A percentile compares a stretch with the other conserved stretches of the same genome.
Evolutionary conservation across 2,888 invertebrate genomes (phyloP).

Genomic region (Mimachlamys varia): DNA sequence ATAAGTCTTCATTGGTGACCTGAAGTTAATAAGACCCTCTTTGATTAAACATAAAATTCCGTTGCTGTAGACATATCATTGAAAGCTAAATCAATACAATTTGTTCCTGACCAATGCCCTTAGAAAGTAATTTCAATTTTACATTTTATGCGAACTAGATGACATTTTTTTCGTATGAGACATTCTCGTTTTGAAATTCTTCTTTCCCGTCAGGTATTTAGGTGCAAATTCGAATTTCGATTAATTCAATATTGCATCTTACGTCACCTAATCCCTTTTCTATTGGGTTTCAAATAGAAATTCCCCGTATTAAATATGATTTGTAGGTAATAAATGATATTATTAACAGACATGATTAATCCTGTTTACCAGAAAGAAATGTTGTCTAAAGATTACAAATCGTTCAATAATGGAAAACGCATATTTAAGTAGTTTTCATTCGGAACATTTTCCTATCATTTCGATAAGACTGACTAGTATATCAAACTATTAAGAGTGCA

Average conservation of each 20-base stretch:
- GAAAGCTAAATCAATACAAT: neutral
- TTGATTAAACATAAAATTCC: neutral
- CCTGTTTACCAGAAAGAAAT: neutral
- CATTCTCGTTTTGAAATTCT: neutral
- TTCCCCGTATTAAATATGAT: neutral
- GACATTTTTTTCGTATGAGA: neutral
- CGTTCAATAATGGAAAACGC: neutral
- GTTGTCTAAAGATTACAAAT: constrained; percentile 7
- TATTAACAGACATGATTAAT: neutral
- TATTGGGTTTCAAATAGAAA: neutral
- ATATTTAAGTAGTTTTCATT: neutral
- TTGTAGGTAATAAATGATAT: neutral
- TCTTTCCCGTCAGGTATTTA: neutral
- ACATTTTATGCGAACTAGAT: neutral
- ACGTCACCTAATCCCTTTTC: neutral
- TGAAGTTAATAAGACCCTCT: neutral
- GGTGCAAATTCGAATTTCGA: neutral
- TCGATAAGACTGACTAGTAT: no score
- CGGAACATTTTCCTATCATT: neutral
- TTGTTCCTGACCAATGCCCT: neutral
- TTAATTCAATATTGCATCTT: neutral
- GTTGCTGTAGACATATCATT: neutral
- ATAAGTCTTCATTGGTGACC: neutral
- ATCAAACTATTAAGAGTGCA: no score
- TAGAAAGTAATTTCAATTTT: neutral